Base-by-base conservation (phyloP, 2,888 invertebrate genomes). In the Morpho deidamia region DNA sequence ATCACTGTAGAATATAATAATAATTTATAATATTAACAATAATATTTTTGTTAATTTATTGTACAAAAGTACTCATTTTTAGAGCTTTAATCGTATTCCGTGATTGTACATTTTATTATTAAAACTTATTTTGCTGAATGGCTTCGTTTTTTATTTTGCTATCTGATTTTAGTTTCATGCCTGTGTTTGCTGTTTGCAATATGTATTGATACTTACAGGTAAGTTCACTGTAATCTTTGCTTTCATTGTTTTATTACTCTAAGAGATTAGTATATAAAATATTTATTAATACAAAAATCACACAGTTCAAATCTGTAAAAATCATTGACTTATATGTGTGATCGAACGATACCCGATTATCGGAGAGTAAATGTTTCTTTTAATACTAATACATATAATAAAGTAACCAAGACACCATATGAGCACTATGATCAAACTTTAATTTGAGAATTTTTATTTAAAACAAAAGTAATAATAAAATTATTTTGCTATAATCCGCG, bases 71-170 rank as follows among this genome's bases (percentile, higher is more conserved):
- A 80, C 73, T 80, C 72, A 78, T 79, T 90, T 87, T 61, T 84
- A 82, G 78, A 91, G 86, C 87, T 88, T 89, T 88, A 84, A 87
- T 81, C 73, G 67, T 83, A 85, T 82, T 74, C 81, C 77, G 84
- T 87, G 83, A 81, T 85, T 85, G 87, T 90, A 88, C 76, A 82
- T 49, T 83, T 87, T 85, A 81, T 86, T 81, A 87, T 84, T 88
- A 87, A 86, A 73, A 79, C 80, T 79, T 82, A 80, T 78, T 76
- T 77, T 78, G 78, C 82, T 82, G 82, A 81, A 85, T 83, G 82
- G 86, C 84, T 88, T 87, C 66, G 71, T 80, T 83, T 80, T 78
- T 79, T 82, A 85, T 83, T 78, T 81, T 74, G 76, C 69, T 72
- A 67, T 71, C 74, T 71, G 74, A 66, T 70, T 70, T 75, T 69